Percentiles rank a stretch among this genome's conserved stretches.
phyloP scores from a whole-genome alignment of 2,888 invertebrate genomes.

The Drosophila pegasa region DNA sequence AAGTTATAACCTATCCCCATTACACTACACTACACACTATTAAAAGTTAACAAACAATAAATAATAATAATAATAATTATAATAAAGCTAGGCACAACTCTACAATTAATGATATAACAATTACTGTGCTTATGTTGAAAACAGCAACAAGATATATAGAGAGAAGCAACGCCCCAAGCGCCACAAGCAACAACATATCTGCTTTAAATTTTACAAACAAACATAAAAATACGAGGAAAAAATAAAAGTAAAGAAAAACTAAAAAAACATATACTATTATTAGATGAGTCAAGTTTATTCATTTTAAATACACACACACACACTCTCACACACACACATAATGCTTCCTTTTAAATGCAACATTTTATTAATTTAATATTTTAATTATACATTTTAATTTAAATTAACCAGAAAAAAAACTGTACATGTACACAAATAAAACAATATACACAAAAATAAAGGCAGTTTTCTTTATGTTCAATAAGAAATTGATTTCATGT shows the following conservation, averaged over 20 bases:
- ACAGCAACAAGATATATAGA: slow-evolving; percentile 57
- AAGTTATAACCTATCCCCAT: slow-evolving; percentile 62
- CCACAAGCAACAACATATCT: slow-evolving; percentile 81
- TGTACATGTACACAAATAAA: slow-evolving; percentile 74
- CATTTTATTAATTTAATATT: slow-evolving; percentile 75
- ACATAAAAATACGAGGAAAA: slow-evolving; percentile 20
- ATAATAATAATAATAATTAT: slow-evolving; percentile 27
- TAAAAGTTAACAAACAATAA: slow-evolving; percentile 70
- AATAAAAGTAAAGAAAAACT: slow-evolving; percentile 2
- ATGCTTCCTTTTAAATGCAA: slow-evolving; percentile 79
- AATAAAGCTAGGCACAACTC: slow-evolving; percentile 72
- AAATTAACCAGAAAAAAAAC: slow-evolving; percentile 54
- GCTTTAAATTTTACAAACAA: slow-evolving; percentile 72
- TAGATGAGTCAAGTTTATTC: slow-evolving; percentile 68
- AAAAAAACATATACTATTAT: slow-evolving; percentile 41
- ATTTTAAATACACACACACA: slow-evolving; percentile 36
- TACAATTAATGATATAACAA: slow-evolving; percentile 76
- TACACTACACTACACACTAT: slow-evolving; percentile 56
- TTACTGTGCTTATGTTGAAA: slow-evolving; percentile 76
- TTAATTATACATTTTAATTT: slow-evolving; percentile 57
- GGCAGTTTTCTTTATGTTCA: slow-evolving; percentile 27
- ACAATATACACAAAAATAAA: slow-evolving; percentile 56
- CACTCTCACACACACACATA: slow-evolving; percentile 53
- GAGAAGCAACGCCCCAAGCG: slow-evolving; percentile 67
- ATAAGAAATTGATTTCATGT: background rate